A percentile compares a stretch with the other conserved stretches of the same genome.
phyloP scores from a whole-genome alignment of 2,888 invertebrate genomes.

The Pristionchus mayeri region DNA sequence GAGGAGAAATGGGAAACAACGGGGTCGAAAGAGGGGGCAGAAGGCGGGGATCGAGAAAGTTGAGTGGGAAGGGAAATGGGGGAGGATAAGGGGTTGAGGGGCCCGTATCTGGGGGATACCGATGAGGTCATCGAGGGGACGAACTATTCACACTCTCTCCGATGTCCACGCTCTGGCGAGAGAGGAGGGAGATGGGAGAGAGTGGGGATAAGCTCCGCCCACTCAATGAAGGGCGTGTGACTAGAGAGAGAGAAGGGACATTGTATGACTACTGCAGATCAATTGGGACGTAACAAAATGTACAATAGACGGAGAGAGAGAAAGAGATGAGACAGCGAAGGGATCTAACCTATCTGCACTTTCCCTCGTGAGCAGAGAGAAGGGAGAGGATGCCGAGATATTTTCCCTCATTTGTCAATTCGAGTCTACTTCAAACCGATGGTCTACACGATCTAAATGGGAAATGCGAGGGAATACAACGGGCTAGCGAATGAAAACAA shows the following conservation, averaged over 20 bases:
- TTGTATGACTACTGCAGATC: conserved; percentile 27
- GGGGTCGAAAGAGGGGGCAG: neutral
- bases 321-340: neutral
- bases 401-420: neutral
- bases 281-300: neutral
- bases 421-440: no score
- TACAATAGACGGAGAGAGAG: neutral
- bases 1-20: neutral
- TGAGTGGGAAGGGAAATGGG: no score
- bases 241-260: neutral
- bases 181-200: neutral
- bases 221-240: neutral
- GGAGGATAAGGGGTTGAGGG: neutral
- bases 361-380: neutral
- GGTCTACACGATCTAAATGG: neutral
- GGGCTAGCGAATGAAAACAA: neutral
- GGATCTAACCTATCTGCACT: neutral
- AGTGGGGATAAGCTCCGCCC: neutral
- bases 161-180: no score
- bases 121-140: no score
- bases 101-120: conserved; percentile 5
- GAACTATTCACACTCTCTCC: no score
- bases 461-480: neutral
- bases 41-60: no score
- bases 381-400: neutral